A percentile compares a stretch with the other conserved stretches of the same genome.
phyloP scores from a whole-genome alignment of 2,888 invertebrate species.

The Oconnorella tubifera region DNA sequence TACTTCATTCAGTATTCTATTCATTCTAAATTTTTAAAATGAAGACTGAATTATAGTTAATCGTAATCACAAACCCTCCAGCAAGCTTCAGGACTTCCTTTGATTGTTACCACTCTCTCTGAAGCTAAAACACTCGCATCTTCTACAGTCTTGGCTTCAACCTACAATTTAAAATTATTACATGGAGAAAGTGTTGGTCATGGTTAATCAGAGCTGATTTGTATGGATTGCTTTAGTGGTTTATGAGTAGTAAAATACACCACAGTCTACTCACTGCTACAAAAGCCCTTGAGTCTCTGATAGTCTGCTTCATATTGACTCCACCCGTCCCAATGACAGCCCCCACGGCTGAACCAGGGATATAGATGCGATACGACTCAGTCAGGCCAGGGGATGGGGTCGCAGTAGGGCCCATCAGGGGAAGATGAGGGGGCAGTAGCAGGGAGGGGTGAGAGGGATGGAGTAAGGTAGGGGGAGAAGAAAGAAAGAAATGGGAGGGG shows the following conservation, averaged over 20 bases:
- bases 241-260: too few relatives aligned
- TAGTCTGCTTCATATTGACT: conserved; percentile 92
- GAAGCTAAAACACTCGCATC: conserved; percentile 61
- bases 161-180: too few relatives aligned
- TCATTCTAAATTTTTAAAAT: too few relatives aligned
- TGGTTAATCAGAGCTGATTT: too few relatives aligned
- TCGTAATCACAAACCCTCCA: conserved; percentile 29
- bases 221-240: too few relatives aligned
- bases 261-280: not conserved
- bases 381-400: not conserved
- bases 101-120: conserved; percentile 90
- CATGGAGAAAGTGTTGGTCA: too few relatives aligned
- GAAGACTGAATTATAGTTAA: too few relatives aligned
- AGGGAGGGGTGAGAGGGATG: too few relatives aligned
- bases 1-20: too few relatives aligned
- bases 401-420: not conserved
- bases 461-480: too few relatives aligned
- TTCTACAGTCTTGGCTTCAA: conserved; percentile 19
- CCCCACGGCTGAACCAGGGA: conserved; percentile 95
- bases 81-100: conserved; percentile 58
- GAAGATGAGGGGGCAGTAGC: too few relatives aligned
- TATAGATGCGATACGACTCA: conserved; percentile 53
- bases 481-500: too few relatives aligned
- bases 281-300: conserved; percentile 83
- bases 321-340: conserved; percentile 98